Conservation (phyloP, 2,113 vertebrate genomes). For the Gracilinanus agilis region DNA sequence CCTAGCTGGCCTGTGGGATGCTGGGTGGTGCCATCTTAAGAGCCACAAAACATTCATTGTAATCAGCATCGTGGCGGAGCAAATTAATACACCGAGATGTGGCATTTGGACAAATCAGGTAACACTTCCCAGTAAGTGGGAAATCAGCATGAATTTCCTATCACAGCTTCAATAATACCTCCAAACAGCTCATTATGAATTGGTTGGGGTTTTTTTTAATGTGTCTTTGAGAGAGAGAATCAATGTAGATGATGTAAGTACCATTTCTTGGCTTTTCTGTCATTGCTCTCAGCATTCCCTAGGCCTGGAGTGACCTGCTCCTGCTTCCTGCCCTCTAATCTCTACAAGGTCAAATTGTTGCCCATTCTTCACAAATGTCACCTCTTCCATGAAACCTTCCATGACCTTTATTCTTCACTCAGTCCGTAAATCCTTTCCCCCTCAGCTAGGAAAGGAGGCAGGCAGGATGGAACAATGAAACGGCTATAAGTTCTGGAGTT, state of each 20-base stretch:
- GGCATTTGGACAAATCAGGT: slow-evolving; percentile 81
- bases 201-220: not conserved
- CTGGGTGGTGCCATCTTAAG: slow-evolving; percentile 32
- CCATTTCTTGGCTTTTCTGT: not conserved
- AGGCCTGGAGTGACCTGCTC: not conserved
- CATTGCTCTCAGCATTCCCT: not conserved
- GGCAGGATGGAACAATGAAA: not conserved
- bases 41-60: slow-evolving; percentile 70
- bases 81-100: slow-evolving; percentile 78
- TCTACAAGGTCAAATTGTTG: not conserved
- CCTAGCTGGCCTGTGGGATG: slow-evolving; percentile 38
- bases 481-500: too few species aligned
- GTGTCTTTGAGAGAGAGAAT: slow-evolving; percentile 28
- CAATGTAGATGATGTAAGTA: slow-evolving; percentile 33
- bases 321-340: not conserved
- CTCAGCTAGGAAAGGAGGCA: not conserved
- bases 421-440: not conserved
- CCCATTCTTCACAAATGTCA: not conserved
- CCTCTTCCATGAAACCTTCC: not conserved
- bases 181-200: slow-evolving; percentile 63
- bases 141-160: slow-evolving; percentile 73
- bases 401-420: not conserved
- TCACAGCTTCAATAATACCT: slow-evolving; percentile 67
- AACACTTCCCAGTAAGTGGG: slow-evolving; percentile 69
- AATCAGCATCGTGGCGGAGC: slow-evolving; percentile 66